Base-by-base conservation (phyloP, 2,888 invertebrate species). In the Thera britannica region DNA sequence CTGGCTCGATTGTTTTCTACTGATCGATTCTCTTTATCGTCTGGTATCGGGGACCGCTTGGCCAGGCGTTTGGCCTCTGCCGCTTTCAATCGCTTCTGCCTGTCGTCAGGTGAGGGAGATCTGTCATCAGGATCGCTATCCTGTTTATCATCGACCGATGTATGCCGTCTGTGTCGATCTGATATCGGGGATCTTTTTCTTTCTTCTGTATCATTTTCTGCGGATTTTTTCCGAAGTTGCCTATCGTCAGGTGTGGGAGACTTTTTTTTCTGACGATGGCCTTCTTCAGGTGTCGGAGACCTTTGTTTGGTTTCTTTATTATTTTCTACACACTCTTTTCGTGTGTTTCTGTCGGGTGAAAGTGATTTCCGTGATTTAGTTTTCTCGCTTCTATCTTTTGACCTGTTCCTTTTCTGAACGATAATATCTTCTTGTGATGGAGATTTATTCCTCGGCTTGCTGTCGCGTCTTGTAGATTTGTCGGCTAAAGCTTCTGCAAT, bases 121-220 rank as follows among this genome's bases (percentile, higher is more conserved):
- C 48, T 65, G 6, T 65, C 62, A 51, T 64, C 54, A n/a, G 62
- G 52, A 38, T 51, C 62, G 48, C 59, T 62, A 12, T 62, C 56
- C 8, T 46, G 57, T 58, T 58, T 52, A 11, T 54, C 60, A 5
- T 68, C 65, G 35, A 35, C 51, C 4, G 67, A 65, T 51, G 51
- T 67, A 44, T 63, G 62, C 5, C 58, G 60, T 44, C 54, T 59
- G 11, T 36, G 55, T 54, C 58, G 55, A 9, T 69, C 71, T 36
- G 69, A 64, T 34, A 64, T 55, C 34, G 71, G 67, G 8, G 71
- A 70, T 34, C 34, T 64, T 52, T 70, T 63, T 52, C 54, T 70
- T 51, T 52, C 56, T 7, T 55, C 62, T 62, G 54, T 62, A 35
- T 63, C 58, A 6, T 63, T 63, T 12, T 70, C 63, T 4, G 44